Evolutionary conservation across 2,888 invertebrate genomes (phyloP).

Genomic region (Scaptomyza tumidula): DNA sequence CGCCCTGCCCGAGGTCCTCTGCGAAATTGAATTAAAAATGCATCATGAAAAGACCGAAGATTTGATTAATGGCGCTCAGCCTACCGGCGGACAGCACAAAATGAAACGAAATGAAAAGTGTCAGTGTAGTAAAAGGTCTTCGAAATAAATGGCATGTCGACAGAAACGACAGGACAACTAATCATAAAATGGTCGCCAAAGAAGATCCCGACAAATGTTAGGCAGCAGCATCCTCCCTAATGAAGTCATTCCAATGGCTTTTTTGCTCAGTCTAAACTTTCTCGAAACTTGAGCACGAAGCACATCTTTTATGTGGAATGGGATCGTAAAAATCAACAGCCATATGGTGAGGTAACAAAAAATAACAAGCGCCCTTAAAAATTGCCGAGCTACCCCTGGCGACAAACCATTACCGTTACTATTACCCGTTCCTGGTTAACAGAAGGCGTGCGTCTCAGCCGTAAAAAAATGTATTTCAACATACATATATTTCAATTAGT

Average conservation of each 20-base stretch:
- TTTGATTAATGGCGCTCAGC: conserved; percentile 70
- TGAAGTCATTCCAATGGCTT: conserved; percentile 39
- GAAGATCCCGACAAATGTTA: conserved; percentile 36
- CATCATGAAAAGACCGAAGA: conserved; percentile 73
- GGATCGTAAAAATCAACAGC: conserved; percentile 73
- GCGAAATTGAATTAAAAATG: conserved; percentile 77
- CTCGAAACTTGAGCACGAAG: conserved; percentile 27
- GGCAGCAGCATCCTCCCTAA: conserved; percentile 27
- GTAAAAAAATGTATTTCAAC: conserved; percentile 47
- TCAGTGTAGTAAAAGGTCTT: conserved; percentile 52
- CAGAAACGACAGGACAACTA: conserved; percentile 50
- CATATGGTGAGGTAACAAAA: conserved; percentile 79
- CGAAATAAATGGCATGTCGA: conserved; percentile 64
- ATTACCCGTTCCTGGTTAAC: conserved; percentile 18
- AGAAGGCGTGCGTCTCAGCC: conserved; percentile 53
- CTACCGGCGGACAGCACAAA: conserved; percentile 29
- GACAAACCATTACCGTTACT: conserved; percentile 30
- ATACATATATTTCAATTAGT: conserved; percentile 74
- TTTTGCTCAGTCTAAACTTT: conserved; percentile 24
- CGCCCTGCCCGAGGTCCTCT: conserved; percentile 52
- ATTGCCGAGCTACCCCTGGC: conserved; percentile 38
- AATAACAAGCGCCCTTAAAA: conserved; percentile 69
- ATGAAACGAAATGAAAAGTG: conserved; percentile 43
- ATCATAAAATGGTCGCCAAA: conserved; percentile 59
- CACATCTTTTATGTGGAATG: neutral